phyloP scores from a whole-genome alignment of 1,140 invertebrate genomes.

The Eriocheir sinensis region DNA sequence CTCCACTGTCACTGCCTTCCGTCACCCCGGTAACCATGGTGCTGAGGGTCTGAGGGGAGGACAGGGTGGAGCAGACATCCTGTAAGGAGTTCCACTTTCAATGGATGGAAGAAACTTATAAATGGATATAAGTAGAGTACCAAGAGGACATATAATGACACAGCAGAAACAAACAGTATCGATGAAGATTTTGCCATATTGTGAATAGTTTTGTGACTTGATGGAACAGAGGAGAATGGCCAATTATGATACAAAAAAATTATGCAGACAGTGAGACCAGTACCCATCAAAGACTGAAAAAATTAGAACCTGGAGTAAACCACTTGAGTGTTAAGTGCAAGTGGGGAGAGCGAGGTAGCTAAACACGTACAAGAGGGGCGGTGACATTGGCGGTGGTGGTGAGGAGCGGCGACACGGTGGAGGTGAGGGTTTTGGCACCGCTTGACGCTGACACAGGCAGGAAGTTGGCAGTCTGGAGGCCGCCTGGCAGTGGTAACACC shows the following conservation, averaged over 20 bases:
- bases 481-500: conserved; percentile 68
- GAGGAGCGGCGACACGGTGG: conserved; percentile 59
- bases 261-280: too few relatives aligned
- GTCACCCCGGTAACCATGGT: conserved; percentile 34
- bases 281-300: too few relatives aligned
- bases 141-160: background rate
- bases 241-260: too few relatives aligned
- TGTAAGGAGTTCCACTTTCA: background rate
- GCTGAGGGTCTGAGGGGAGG: conserved; percentile 39
- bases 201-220: too few relatives aligned
- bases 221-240: too few relatives aligned
- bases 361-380: conserved; percentile 50
- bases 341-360: background rate
- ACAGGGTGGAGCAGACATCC: conserved; percentile 58
- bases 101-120: background rate
- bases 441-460: conserved; percentile 44
- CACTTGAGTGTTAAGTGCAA: too few relatives aligned
- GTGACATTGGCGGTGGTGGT: conserved; percentile 60
- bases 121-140: background rate
- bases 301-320: too few relatives aligned
- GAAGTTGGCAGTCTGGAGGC: conserved; percentile 59
- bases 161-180: too few relatives aligned
- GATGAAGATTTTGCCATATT: too few relatives aligned
- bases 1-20: conserved; percentile 37
- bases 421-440: conserved; percentile 45